Base-by-base conservation (phyloP, 2,113 vertebrate species). In the Myxocyprinus asiaticus region DNA sequence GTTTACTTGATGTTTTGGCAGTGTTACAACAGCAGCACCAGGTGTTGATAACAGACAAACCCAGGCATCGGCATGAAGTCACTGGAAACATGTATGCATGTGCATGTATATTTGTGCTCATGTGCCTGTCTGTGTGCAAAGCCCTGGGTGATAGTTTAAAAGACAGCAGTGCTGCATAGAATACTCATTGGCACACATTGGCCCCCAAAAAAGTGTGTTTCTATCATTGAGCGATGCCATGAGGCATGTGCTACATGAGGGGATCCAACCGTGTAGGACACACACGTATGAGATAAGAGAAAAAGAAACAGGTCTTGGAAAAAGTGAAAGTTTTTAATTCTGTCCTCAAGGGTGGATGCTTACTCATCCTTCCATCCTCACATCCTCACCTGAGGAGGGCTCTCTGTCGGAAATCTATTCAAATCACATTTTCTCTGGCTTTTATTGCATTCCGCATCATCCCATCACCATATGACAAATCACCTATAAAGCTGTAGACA, bases 271-370 rank as follows among this genome's bases (percentile, higher is more conserved):
- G 87, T 48, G 74, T 84, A 87, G 84, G 84, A 89, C 87, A 89
- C 88, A 90, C 66, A 74, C 45, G 48, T n/a, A 89, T 90, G 87
- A 88, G 65, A 86, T 84, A 79, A 76, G 66, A 83, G 83, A 85
- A 81, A 85, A 85, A 74, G 65, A 78, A 87, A 85, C 75, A 78
- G 83, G 86, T 85, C 82, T 91, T 88, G 91, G 91, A 89, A 90
- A 92, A 92, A 92, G 90, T 91, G 91, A 92, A 84, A 92, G 91
- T 93, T 93, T 81, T 90, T 93, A 92, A 93, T 92, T 92, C 89
- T 85, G 89, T 92, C 89, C 90, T 91, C 77, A 81, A 82, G 90
- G 90, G 87, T 58, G 84, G 85, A 87, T 85, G 87, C 88, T 92
- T 90, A 88, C 90, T 92, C 90, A 91, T 90, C 85, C 88, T 84